Percentiles rank a stretch among this genome's conserved stretches.
Conservation (phyloP, 1,140 invertebrate species). For the Drosophila suzukii region DNA sequence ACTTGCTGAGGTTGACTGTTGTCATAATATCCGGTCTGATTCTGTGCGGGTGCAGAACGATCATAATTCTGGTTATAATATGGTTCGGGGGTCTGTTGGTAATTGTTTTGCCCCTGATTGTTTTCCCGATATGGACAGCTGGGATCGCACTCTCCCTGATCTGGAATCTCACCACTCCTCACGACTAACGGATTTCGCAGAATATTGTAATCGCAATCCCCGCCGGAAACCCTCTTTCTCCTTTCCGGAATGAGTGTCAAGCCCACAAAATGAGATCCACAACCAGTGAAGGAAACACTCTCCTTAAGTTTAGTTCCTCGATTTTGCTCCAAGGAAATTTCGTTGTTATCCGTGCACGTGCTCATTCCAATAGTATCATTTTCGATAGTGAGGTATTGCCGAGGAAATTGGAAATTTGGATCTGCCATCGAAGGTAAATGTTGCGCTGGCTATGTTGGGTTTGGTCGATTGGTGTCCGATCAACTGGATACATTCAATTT, state of each 20-base stretch:
- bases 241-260: background rate
- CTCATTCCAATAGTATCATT: background rate
- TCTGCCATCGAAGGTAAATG: background rate
- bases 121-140: background rate
- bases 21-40: background rate
- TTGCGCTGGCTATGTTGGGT: background rate
- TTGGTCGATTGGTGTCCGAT: background rate
- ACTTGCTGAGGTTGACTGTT: background rate
- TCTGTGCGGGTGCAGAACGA: background rate
- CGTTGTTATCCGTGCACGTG: background rate
- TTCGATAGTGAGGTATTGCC: background rate
- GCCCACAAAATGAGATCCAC: background rate
- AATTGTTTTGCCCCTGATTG: background rate
- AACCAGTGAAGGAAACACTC: background rate
- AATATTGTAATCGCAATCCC: conserved; percentile 2
- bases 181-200: conserved; percentile 24
- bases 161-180: conserved; percentile 3
- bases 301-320: background rate
- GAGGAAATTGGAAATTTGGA: background rate
- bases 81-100: background rate
- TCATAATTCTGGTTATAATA: background rate
- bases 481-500: background rate
- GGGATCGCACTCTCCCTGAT: background rate
- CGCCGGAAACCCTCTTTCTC: conserved; percentile 1
- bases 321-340: background rate